A percentile compares a stretch with the other conserved stretches of the same genome.
Evolutionary conservation across 2,113 vertebrate species (phyloP).

Genomic region (Azemiops feae): DNA sequence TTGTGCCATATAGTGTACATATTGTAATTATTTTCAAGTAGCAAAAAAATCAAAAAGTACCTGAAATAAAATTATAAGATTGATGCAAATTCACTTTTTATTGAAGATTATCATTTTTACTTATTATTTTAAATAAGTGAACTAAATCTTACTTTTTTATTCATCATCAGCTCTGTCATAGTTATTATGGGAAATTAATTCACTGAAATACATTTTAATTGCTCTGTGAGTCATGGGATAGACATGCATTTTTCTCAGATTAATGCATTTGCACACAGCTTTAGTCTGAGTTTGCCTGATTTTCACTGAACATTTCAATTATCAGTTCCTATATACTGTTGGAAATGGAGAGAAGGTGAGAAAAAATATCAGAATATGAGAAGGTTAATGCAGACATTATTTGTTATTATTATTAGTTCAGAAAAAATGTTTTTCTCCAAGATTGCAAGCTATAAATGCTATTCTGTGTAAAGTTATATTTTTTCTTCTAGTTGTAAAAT

Average conservation of each 20-base stretch:
- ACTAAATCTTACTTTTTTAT: conserved; percentile 38
- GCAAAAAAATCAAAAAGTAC: background rate
- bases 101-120: conserved; percentile 25
- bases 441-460: background rate
- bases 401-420: background rate
- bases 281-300: conserved; percentile 1
- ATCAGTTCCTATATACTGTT: background rate
- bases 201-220: conserved; percentile 58
- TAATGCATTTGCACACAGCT: conserved; percentile 24
- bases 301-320: conserved; percentile 36
- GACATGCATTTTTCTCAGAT: conserved; percentile 35
- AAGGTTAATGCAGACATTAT: background rate
- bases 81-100: background rate
- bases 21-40: conserved; percentile 53
- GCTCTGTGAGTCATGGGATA: conserved; percentile 46
- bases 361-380: background rate
- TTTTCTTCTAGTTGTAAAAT: background rate
- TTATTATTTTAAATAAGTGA: conserved; percentile 35
- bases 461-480: background rate
- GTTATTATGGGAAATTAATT: conserved; percentile 47
- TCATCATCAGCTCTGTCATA: conserved; percentile 29
- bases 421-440: background rate
- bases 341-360: background rate
- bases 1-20: background rate
- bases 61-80: conserved; percentile 66